phyloP scores from a whole-genome alignment of 2,888 invertebrate species.

The Teinopalpus imperialis region DNA sequence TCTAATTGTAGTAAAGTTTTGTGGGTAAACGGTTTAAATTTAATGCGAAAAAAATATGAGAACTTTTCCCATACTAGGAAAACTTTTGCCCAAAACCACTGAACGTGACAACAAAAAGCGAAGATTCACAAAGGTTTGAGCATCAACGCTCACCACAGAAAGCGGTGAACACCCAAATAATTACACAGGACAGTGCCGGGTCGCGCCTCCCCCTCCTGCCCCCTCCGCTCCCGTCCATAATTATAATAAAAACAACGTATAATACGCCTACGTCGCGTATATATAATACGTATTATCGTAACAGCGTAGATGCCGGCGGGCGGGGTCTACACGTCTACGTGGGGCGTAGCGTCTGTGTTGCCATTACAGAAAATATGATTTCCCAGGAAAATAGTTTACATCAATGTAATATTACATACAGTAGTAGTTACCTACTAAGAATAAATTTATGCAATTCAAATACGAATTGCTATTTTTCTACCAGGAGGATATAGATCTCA shows the following conservation, averaged over 20 bases:
- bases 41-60: neutral
- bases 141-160: constrained; percentile 2
- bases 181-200: constrained; percentile 16
- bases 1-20: no score
- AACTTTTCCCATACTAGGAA: neutral
- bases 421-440: no score
- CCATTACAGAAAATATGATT: constrained; percentile 33
- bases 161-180: constrained; percentile 18
- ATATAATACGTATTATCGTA: constrained; percentile 29
- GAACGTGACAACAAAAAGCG: constrained; percentile 5
- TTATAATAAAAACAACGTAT: constrained; percentile 34
- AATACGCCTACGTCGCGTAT: constrained; percentile 33
- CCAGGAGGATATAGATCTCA: no score
- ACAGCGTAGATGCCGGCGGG: constrained; percentile 47
- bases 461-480: no score
- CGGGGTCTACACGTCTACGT: constrained; percentile 65
- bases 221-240: constrained; percentile 25
- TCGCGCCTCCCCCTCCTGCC: constrained; percentile 18
- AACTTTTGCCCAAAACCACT: neutral
- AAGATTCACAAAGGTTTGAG: constrained; percentile 12
- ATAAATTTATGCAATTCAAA: no score
- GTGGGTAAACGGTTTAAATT: no score
- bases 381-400: neutral
- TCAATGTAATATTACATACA: no score
- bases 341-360: constrained; percentile 55